phyloP scores from a whole-genome alignment of 2,797 vertebrate genomes.

The Lagorchestes hirsutus region DNA sequence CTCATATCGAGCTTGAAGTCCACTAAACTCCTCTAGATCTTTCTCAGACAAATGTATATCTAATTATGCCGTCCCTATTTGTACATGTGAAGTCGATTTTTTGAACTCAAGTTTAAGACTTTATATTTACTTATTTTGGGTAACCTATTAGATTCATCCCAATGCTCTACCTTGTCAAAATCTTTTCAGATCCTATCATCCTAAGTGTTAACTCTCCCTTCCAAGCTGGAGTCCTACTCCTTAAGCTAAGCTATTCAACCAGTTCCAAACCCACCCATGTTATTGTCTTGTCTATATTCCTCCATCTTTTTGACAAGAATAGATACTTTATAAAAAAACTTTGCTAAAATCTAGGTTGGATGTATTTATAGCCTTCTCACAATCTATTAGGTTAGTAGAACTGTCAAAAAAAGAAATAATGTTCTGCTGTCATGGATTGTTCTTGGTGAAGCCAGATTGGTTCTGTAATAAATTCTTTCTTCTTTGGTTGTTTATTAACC shows the following conservation, averaged over 20 bases:
- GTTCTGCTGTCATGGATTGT: not conserved
- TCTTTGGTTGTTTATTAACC: not conserved
- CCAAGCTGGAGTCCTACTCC: not conserved
- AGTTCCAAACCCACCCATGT: not conserved
- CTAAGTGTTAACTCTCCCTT: not conserved
- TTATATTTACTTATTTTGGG: not conserved
- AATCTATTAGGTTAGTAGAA: not conserved
- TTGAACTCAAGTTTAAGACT: not conserved
- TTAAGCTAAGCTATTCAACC: not conserved
- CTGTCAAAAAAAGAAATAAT: not conserved
- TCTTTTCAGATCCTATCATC: not conserved
- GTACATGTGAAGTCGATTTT: not conserved
- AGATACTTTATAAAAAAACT: not conserved
- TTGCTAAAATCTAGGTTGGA: not conserved
- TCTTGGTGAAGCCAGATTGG: not conserved
- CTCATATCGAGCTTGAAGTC: not conserved
- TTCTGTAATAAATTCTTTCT: not conserved
- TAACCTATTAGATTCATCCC: not conserved
- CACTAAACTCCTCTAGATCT: not conserved
- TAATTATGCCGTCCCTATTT: not conserved
- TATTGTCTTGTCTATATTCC: not conserved
- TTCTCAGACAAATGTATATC: not conserved
- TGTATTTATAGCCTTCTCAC: not conserved
- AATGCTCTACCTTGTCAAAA: not conserved
- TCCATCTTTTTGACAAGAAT: not conserved